A percentile compares a stretch with the other conserved stretches of the same genome.
These are phyloP conservation scores for Eurytoma californica DNA, from an alignment of 2,888 invertebrate species.

Conservation along the genomic window DNA sequence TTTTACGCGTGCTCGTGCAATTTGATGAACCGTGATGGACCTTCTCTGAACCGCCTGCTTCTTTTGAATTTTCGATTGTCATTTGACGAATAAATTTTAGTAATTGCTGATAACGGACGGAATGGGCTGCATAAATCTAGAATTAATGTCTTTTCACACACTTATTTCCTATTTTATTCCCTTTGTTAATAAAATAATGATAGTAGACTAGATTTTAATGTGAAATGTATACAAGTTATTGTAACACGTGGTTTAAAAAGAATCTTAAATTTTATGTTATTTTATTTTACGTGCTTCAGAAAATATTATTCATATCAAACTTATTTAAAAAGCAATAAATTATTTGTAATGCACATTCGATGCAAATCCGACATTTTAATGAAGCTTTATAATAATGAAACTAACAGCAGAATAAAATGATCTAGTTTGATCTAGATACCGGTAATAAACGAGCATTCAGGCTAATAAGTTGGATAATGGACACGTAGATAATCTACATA, in stretches of 20 bases:
- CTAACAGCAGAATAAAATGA: constrained; percentile 21
- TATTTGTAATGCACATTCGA: neutral
- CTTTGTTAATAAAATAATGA: no score
- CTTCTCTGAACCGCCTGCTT: neutral
- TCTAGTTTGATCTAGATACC: constrained; percentile 32
- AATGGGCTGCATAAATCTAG: no score
- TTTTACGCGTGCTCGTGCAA: constrained; percentile 8
- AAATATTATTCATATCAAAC: neutral
- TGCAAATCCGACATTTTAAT: constrained; percentile 20
- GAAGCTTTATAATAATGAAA: constrained; percentile 20
- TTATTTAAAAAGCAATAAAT: neutral
- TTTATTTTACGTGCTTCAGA: neutral
- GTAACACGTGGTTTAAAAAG: no score
- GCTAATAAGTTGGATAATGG: constrained; percentile 38
- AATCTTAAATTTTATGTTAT: no score
- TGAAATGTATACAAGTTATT: no score
- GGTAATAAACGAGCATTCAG: constrained; percentile 24
- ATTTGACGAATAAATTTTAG: neutral
- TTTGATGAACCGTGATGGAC: constrained; percentile 8
- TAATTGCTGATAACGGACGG: neutral
- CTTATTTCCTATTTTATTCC: no score
- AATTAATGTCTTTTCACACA: no score
- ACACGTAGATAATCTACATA: constrained; percentile 16
- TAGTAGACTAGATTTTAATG: no score
- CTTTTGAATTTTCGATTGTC: neutral